phyloP scores from a whole-genome alignment of 2,797 vertebrate species.

The Netta rufina region DNA sequence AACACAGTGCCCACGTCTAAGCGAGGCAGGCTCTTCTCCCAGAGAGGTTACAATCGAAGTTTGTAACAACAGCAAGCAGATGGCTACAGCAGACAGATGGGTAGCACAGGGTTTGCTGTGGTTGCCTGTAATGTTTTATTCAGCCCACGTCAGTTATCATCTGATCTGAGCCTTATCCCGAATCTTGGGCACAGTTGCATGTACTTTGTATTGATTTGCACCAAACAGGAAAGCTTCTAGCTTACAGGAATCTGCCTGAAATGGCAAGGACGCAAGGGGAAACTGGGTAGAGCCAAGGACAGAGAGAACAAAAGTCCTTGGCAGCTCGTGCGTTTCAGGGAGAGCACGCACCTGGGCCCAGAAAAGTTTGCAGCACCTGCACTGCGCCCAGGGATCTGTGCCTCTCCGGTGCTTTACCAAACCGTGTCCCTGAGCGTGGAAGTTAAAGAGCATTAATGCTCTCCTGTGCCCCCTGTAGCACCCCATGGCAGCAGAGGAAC shows the following conservation, averaged over 20 bases:
- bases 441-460: neutral
- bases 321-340: neutral
- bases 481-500: neutral
- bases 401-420: neutral
- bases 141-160: neutral
- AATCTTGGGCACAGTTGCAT: neutral
- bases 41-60: neutral
- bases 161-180: neutral
- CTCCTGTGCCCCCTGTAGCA: fast-evolving
- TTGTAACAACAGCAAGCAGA: neutral
- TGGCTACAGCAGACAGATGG: neutral
- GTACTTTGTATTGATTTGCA: neutral
- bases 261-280: neutral
- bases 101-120: neutral
- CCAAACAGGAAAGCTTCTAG: neutral
- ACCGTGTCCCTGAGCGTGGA: fast-evolving
- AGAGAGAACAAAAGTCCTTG: neutral
- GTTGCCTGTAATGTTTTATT: neutral
- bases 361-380: neutral
- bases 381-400: neutral
- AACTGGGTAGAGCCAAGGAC: neutral
- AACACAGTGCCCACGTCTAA: neutral
- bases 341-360: neutral
- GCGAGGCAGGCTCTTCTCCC: neutral
- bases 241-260: neutral